Evolutionary conservation across 2,888 invertebrate species (phyloP).

Genomic region (Philonicus albiceps): DNA sequence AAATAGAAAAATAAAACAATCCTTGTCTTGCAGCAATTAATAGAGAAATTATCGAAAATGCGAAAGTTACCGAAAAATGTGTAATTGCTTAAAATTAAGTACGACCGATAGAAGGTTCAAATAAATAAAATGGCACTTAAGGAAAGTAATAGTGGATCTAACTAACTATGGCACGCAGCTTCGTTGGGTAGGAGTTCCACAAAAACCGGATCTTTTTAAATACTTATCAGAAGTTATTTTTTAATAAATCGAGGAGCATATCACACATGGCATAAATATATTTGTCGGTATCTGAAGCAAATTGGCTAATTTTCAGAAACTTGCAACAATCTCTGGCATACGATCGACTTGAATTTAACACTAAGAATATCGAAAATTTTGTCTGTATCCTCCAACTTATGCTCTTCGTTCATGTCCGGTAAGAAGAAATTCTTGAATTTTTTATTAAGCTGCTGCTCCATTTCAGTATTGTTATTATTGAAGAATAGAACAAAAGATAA

Average conservation of each 20-base stretch:
- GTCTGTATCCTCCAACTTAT: slow-evolving; percentile 59
- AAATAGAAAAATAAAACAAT: background rate
- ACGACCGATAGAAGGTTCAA: background rate
- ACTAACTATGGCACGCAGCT: slow-evolving; percentile 6
- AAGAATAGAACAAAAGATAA: slow-evolving; percentile 62
- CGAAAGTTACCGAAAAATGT: background rate
- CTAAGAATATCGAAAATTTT: slow-evolving; percentile 61
- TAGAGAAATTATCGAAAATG: background rate
- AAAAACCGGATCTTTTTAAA: background rate
- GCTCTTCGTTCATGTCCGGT: slow-evolving; percentile 49
- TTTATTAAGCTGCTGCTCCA: slow-evolving; percentile 52
- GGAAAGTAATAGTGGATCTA: background rate
- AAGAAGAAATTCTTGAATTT: slow-evolving; percentile 43
- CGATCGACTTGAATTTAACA: slow-evolving; percentile 61
- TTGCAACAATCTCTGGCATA: slow-evolving; percentile 56
- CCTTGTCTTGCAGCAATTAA: background rate
- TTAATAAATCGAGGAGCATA: background rate
- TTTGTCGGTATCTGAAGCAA: background rate
- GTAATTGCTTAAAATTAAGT: background rate
- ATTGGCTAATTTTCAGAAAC: background rate
- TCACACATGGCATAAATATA: background rate
- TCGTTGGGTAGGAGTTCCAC: background rate
- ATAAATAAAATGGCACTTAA: slow-evolving; percentile 24
- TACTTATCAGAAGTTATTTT: background rate
- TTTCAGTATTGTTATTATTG: slow-evolving; percentile 56